phyloP scores from a whole-genome alignment of 1,140 invertebrate genomes.

The Drosophila bifasciata region DNA sequence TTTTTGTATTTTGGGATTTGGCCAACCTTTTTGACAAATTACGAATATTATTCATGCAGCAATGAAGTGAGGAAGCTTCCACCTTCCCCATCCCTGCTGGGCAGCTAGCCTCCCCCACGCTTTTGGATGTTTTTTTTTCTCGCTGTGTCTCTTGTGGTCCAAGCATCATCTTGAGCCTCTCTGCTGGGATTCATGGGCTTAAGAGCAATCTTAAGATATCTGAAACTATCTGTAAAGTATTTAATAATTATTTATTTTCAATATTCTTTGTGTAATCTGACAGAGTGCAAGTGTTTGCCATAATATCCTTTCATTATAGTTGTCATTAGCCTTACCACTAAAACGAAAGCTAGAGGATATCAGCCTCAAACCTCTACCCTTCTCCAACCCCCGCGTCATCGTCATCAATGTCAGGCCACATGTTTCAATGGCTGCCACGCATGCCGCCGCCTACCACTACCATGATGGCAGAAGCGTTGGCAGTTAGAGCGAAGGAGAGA shows the following conservation, averaged over 20 bases:
- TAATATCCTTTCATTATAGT: constrained; percentile 24
- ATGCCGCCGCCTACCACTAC: constrained; percentile 31
- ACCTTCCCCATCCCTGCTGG: constrained; percentile 31
- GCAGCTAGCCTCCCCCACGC: constrained; percentile 24
- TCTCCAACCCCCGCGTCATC: constrained; percentile 4
- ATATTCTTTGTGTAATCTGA: no score
- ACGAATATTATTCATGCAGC: constrained; percentile 82
- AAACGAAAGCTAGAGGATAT: background rate
- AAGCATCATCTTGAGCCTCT: no score
- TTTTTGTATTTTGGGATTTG: constrained; percentile 80
- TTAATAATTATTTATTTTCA: background rate
- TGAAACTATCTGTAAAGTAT: no score
- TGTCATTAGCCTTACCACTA: constrained; percentile 16
- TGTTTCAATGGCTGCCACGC: constrained; percentile 71
- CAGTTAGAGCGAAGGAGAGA: constrained; percentile 41
- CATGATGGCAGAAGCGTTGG: constrained; percentile 52
- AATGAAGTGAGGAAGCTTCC: constrained; percentile 75
- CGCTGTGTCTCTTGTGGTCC: no score
- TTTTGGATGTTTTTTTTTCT: constrained; percentile 23
- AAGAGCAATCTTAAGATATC: no score
- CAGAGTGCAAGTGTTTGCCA: background rate
- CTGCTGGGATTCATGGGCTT: no score
- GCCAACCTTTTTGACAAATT: constrained; percentile 83
- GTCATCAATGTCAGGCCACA: constrained; percentile 72
- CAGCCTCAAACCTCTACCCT: background rate